Evolutionary conservation across 2,888 invertebrate genomes (phyloP).

Genomic region (Sympetrum striolatum): DNA sequence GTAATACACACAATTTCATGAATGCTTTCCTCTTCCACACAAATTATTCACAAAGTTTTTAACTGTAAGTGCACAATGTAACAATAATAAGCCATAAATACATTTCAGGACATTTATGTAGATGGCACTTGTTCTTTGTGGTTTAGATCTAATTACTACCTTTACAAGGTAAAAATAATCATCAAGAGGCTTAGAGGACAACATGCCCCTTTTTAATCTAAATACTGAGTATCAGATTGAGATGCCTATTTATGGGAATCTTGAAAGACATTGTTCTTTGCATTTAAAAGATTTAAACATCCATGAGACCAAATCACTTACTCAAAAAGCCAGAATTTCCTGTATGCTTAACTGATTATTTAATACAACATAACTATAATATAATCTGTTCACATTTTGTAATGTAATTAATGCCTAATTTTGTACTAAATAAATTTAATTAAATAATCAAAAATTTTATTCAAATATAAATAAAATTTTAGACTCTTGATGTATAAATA

Average conservation of each 20-base stretch:
- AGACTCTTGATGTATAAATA: background rate
- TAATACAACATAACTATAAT: background rate
- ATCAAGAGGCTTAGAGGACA: background rate
- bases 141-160: constrained; percentile 3
- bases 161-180: constrained; percentile 23
- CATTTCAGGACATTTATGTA: constrained; percentile 2
- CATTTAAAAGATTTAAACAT: background rate
- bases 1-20: background rate
- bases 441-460: background rate
- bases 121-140: constrained; percentile 21
- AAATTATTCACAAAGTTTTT: background rate
- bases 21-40: background rate
- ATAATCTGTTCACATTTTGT: background rate
- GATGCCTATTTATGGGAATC: constrained; percentile 3
- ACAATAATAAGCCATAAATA: constrained; percentile 21
- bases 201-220: background rate
- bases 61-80: constrained; percentile 6
- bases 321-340: too few species aligned
- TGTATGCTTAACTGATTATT: too few species aligned
- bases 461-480: constrained; percentile 7
- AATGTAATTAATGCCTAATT: background rate
- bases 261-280: constrained; percentile 4
- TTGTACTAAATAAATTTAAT: too few species aligned
- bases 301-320: too few species aligned
- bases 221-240: constrained; percentile 2